Conservation (phyloP, 2,888 invertebrate species). For the Theretra japonica region DNA sequence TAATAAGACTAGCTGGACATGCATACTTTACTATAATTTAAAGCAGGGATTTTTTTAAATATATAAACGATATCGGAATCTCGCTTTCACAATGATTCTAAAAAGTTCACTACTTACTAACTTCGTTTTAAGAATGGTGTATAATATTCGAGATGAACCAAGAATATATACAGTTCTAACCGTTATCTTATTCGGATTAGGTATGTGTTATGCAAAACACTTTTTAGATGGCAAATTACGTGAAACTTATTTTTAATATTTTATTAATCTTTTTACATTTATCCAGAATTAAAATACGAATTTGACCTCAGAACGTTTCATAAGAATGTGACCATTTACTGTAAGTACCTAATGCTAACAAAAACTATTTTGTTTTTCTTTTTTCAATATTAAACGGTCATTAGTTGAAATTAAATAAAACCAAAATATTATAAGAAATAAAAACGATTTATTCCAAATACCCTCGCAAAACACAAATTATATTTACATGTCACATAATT, state of each 20-base stretch:
- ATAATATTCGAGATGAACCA: conserved; percentile 1
- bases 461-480: too few relatives aligned
- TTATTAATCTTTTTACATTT: not conserved
- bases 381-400: too few relatives aligned
- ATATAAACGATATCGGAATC: not conserved
- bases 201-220: conserved; percentile 8
- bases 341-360: too few relatives aligned
- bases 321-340: too few relatives aligned
- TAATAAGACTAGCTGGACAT: not conserved
- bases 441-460: too few relatives aligned
- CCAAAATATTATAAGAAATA: too few relatives aligned
- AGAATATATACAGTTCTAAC: conserved; percentile 9
- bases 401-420: too few relatives aligned
- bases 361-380: too few relatives aligned
- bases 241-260: not conserved
- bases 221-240: not conserved
- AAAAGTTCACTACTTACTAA: not conserved
- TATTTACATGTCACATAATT: too few relatives aligned
- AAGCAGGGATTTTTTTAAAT: not conserved
- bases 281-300: too few relatives aligned
- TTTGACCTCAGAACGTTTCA: too few relatives aligned
- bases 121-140: not conserved
- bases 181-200: not conserved
- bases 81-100: not conserved
- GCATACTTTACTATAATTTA: not conserved